Conservation (phyloP, 1,140 invertebrate species). For the Druon quercuslanigerum region DNA sequence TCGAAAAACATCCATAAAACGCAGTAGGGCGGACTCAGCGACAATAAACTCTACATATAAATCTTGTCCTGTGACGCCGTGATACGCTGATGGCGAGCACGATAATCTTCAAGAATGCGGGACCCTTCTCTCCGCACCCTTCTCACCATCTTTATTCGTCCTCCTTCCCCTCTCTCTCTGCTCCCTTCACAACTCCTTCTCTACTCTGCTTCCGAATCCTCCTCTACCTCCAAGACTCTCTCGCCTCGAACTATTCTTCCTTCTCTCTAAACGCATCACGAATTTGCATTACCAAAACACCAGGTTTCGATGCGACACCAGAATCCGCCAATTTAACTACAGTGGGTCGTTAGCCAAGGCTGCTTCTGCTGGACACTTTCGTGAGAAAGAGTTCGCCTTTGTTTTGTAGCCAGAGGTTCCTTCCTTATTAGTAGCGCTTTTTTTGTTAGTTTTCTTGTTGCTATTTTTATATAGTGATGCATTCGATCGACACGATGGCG, state of each 20-base stretch:
- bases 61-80: conserved; percentile 75
- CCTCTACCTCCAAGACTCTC: conserved; percentile 35
- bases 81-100: conserved; percentile 77
- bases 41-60: conserved; percentile 77
- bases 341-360: neutral
- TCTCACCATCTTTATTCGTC: conserved; percentile 29
- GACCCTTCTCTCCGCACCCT: conserved; percentile 60
- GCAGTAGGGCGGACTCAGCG: conserved; percentile 76
- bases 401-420: neutral
- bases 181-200: conserved; percentile 41
- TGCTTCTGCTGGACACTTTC: neutral
- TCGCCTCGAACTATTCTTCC: conserved; percentile 33
- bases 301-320: conserved; percentile 37
- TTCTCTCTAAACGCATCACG: conserved; percentile 48
- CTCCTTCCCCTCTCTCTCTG: conserved; percentile 39
- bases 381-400: conserved; percentile 1
- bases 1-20: conserved; percentile 77
- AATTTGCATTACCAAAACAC: conserved; percentile 64
- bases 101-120: conserved; percentile 77
- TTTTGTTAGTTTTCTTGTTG: no score
- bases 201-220: conserved; percentile 42
- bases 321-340: conserved; percentile 19
- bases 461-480: no score
- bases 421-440: neutral
- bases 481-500: no score